A percentile compares a stretch with the other conserved stretches of the same genome.
These are phyloP conservation scores for Pitangus sulphuratus DNA, from an alignment of 2,797 vertebrate species.

Conservation along the genomic window DNA sequence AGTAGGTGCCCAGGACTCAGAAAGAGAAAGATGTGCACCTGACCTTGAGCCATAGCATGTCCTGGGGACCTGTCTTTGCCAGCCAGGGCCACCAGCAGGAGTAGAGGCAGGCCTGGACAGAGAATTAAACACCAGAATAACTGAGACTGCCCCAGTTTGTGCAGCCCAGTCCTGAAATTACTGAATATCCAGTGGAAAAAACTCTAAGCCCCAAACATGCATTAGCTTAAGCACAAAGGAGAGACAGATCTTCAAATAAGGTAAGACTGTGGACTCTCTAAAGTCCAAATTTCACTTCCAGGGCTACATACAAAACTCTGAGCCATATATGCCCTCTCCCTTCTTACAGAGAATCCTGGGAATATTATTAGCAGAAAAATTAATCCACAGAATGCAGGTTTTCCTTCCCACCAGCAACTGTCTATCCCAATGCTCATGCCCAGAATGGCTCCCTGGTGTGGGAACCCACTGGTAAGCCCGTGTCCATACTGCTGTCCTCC, in stretches of 20 bases:
- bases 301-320: accelerated
- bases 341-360: not conserved
- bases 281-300: not conserved
- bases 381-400: not conserved
- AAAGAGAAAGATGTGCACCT: not conserved
- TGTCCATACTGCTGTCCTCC: not conserved
- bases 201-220: not conserved
- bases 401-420: not conserved
- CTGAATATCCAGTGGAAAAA: not conserved
- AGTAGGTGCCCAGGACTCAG: not conserved
- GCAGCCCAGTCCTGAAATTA: not conserved
- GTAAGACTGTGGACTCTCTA: not conserved
- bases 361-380: not conserved
- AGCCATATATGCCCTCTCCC: not conserved
- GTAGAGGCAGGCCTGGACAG: not conserved
- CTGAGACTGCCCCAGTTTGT: not conserved
- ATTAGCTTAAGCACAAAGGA: not conserved
- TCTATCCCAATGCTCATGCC: not conserved
- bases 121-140: not conserved
- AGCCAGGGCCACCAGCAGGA: not conserved
- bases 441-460: not conserved
- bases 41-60: not conserved
- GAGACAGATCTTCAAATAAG: not conserved
- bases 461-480: not conserved
- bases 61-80: not conserved